Percentiles rank a stretch among this genome's conserved stretches.
Evolutionary conservation across 2,113 vertebrate genomes (phyloP).

Genomic region (Sturnira hondurensis): DNA sequence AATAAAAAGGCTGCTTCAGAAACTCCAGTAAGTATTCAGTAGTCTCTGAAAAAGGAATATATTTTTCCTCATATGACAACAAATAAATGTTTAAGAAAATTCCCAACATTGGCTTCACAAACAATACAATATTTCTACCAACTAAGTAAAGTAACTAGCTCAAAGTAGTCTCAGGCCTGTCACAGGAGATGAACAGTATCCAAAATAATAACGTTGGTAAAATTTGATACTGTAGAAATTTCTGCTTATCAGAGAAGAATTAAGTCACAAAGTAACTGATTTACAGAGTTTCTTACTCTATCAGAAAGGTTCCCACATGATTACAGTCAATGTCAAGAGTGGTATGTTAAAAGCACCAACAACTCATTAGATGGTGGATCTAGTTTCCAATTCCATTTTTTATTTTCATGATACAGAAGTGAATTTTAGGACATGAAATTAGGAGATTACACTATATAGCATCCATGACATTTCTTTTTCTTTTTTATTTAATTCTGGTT

Average conservation of each 20-base stretch:
- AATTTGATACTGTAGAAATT: constrained; percentile 64
- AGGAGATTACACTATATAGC: neutral
- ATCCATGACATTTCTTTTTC: constrained; percentile 15
- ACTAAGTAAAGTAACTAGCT: neutral
- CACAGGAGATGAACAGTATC: neutral
- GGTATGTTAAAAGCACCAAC: neutral
- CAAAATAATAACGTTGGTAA: constrained; percentile 5
- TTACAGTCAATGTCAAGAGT: constrained; percentile 6
- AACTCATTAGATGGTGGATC: neutral
- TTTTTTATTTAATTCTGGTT: too few relatives aligned
- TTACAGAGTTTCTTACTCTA: constrained; percentile 50
- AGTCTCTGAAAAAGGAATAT: neutral
- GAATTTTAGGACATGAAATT: constrained; percentile 30
- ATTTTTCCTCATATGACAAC: neutral
- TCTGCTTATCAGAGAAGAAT: constrained; percentile 59
- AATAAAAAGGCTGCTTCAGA: neutral
- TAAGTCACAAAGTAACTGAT: constrained; percentile 53
- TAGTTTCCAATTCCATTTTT: constrained; percentile 27
- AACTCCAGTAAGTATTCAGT: neutral
- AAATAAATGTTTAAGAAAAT: neutral
- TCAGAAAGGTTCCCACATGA: neutral
- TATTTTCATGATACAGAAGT: constrained; percentile 11
- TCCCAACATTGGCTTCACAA: neutral
- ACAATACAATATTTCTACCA: neutral
- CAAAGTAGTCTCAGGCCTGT: neutral